Percentiles rank a stretch among this genome's conserved stretches.
Conservation (phyloP, 2,797 vertebrate species). For the Phalloptychus januarius region DNA sequence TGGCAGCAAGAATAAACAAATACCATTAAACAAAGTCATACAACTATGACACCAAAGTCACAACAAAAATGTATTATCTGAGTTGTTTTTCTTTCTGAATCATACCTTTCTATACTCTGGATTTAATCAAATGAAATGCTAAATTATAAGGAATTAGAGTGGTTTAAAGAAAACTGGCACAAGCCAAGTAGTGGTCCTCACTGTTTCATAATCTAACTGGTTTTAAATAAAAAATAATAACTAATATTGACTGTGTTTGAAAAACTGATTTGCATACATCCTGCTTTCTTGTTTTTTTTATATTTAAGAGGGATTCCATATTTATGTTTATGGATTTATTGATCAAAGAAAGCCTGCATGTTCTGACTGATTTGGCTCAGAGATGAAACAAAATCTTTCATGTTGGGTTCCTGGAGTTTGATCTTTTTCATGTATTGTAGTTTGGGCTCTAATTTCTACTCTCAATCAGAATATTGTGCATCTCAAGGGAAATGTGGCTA, state of each 20-base stretch:
- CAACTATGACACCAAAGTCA: not conserved
- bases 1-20: not conserved
- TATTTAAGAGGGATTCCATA: not conserved
- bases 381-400: conserved; percentile 10
- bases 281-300: not conserved
- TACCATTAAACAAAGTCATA: not conserved
- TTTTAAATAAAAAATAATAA: not conserved
- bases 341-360: conserved; percentile 5
- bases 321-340: not conserved
- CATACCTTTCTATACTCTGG: not conserved
- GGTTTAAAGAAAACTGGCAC: not conserved
- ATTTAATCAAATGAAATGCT: not conserved
- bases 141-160: not conserved
- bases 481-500: not conserved
- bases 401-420: conserved; percentile 6
- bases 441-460: not conserved
- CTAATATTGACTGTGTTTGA: not conserved
- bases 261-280: not conserved
- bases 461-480: not conserved
- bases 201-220: not conserved
- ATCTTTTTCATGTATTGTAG: conserved; percentile 7
- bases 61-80: not conserved
- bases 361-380: not conserved
- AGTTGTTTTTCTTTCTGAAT: not conserved
- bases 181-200: not conserved